Evolutionary conservation across 2,113 vertebrate species (phyloP).

Genomic region (Micronisus gabar): DNA sequence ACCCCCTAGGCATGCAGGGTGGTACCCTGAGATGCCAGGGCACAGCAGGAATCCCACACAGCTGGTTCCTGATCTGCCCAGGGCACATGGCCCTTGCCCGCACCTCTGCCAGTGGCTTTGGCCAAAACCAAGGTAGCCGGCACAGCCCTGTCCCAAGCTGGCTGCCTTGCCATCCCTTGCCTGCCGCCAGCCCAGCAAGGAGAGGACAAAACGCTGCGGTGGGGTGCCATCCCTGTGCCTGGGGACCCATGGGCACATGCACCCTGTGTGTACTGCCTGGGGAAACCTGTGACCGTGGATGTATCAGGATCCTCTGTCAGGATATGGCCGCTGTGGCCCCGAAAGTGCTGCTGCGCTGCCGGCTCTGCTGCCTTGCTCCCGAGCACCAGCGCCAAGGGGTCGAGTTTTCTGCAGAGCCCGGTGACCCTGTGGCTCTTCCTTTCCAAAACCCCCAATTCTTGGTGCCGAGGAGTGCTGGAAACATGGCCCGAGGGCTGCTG

Average conservation of each 20-base stretch:
- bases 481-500: not conserved
- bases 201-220: not conserved
- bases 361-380: not conserved
- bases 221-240: accelerated
- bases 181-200: not conserved
- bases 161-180: not conserved
- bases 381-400: accelerated
- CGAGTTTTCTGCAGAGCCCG: not conserved
- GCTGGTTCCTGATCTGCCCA: not conserved
- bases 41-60: not conserved
- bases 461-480: not conserved
- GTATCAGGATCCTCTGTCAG: not conserved
- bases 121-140: accelerated
- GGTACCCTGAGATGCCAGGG: not conserved
- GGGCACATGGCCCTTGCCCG: accelerated
- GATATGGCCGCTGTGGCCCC: not conserved
- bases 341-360: not conserved
- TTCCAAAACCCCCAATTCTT: not conserved
- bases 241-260: accelerated
- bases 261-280: not conserved
- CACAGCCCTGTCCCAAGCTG: not conserved
- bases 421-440: not conserved
- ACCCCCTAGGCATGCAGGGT: not conserved
- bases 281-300: not conserved
- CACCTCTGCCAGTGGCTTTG: not conserved